Evolutionary conservation across 2,113 vertebrate species (phyloP), one percentile per base, ranked within the genome.

Genomic region (Rhegmatorhina hoffmannsi): DNA sequence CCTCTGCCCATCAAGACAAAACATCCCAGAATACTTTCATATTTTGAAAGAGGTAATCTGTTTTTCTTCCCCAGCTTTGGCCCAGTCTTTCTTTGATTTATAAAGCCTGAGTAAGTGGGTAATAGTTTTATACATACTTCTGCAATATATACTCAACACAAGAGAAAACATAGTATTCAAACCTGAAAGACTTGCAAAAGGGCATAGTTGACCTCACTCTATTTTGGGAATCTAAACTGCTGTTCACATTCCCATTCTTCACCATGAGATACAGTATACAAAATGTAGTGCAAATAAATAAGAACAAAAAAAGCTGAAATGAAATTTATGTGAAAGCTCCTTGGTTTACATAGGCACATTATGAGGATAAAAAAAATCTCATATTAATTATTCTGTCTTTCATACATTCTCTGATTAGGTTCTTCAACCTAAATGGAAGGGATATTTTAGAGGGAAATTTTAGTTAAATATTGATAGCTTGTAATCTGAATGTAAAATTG

Each of bases 1-100:
- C 63, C 62, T 92, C 86, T 96, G 80, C 76, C 81, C 78, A 81
- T 94, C 82, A 96, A 96, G 97, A 91, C 74, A 96, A 96, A 96
- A 94, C 73, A 87, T 76, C 69, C 26, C 63, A 85, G 68, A 52
- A 69, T 64, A 63, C 26, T 86, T 92, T 90, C 12, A 52, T 62
- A 82, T 87, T 95, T 95, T 94, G 58, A 90, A 94, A 91, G 59
- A 88, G 64, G 68, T 73, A 90, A 84, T 80, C 82, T 93, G 59
- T 88, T 87, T 93, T 89, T 87, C 56, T 94, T 88, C 83, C 74
- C 36, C 67, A 92, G 63, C 36, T 94, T 90, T 90, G 52, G 26
- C 34, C 11, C 21, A 76, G 25, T 81, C 14, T 84, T 84, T 72
- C 26, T 52, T 80, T 90, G 75, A 78, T 81, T 87, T 95, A 80